Percentiles rank a stretch among this genome's conserved stretches.
phyloP scores from a whole-genome alignment of 2,888 invertebrate genomes.

The Cephonodes hylas region DNA sequence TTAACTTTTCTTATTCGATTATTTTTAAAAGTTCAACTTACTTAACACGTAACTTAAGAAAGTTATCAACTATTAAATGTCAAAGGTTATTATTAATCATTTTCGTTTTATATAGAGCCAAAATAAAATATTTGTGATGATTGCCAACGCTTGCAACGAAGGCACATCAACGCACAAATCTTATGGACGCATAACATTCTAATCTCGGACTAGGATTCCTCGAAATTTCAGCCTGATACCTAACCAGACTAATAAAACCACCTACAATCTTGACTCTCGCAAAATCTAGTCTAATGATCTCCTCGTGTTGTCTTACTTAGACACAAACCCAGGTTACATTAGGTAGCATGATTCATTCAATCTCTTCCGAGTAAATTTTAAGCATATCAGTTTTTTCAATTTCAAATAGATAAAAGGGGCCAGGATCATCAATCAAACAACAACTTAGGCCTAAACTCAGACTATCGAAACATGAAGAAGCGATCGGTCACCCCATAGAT shows the following conservation, averaged over 20 bases:
- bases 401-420: too few species aligned
- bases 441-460: not conserved
- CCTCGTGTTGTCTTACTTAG: not conserved
- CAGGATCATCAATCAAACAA: too few species aligned
- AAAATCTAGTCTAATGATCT: slow-evolving; percentile 3
- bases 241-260: slow-evolving; percentile 12
- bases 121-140: slow-evolving; percentile 22
- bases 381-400: not conserved
- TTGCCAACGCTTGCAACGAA: not conserved
- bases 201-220: slow-evolving; percentile 13
- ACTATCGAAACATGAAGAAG: not conserved
- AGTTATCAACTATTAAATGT: slow-evolving; percentile 41
- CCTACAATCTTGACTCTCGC: slow-evolving; percentile 8
- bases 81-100: slow-evolving; percentile 28
- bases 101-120: slow-evolving; percentile 21
- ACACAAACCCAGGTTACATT: not conserved
- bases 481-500: slow-evolving; percentile 5
- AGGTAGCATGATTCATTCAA: not conserved
- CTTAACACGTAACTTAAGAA: slow-evolving; percentile 33
- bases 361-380: not conserved
- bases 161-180: slow-evolving; percentile 14
- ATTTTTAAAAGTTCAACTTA: slow-evolving; percentile 37
- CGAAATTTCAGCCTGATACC: slow-evolving; percentile 10
- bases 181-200: slow-evolving; percentile 11
- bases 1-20: slow-evolving; percentile 36